These are phyloP conservation scores for Spondyliosoma cantharus DNA, from an alignment of 2,797 vertebrate species.

Conservation along the genomic window DNA sequence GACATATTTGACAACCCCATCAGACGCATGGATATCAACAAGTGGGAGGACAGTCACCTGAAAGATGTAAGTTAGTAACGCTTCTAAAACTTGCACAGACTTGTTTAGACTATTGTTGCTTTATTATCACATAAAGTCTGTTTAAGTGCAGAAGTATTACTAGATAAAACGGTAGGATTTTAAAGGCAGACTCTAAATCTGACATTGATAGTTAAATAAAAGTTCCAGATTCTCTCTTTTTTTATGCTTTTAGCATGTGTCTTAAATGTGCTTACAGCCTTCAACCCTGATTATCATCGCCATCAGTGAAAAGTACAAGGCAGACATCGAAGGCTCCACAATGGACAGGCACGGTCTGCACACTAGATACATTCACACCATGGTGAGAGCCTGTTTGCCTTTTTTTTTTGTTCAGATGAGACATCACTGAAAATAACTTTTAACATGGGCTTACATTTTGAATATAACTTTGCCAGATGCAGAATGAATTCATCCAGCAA, in stretches of 20 bases:
- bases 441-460: background rate
- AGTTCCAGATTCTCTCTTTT: background rate
- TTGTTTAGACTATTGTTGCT: background rate
- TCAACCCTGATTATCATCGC: constrained; percentile 91
- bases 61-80: constrained; percentile 86
- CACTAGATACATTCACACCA: constrained; percentile 91
- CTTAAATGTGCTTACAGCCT: constrained; percentile 77
- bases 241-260: background rate
- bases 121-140: background rate
- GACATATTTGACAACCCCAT: constrained; percentile 88
- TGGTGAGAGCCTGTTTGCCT: constrained; percentile 83
- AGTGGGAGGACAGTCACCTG: constrained; percentile 90
- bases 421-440: background rate
- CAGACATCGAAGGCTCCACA: constrained; percentile 88
- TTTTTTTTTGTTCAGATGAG: background rate
- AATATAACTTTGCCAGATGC: constrained; percentile 84
- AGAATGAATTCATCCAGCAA: constrained; percentile 93
- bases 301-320: constrained; percentile 94
- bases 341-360: constrained; percentile 88
- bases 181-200: background rate
- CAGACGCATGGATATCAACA: constrained; percentile 88
- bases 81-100: background rate
- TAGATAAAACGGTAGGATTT: background rate
- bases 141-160: background rate
- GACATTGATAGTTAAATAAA: background rate